Evolutionary conservation across 2,113 vertebrate genomes (phyloP), one percentile per base, ranked within the genome.

Genomic region (Dissostichus mawsoni): DNA sequence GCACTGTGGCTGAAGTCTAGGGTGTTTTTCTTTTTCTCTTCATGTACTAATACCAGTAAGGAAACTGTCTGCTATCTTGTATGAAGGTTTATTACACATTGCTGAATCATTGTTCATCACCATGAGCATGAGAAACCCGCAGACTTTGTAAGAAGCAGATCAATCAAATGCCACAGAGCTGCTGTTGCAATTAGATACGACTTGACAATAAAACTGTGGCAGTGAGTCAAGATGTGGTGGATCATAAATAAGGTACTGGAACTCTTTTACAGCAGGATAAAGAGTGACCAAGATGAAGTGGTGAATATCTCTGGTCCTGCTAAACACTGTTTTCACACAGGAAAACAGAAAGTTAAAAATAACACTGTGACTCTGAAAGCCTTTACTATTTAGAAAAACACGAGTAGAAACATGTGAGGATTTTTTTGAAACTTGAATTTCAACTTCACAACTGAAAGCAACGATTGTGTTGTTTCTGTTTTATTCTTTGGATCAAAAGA

Each of bases 141-240:
- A 47, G 47, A 41, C 36, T 41, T 81, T 80, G 66, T 74, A 52
- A 79, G 64, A 74, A 61, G 57, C 56, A 69, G 17, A 69, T 48
- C 73, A 70, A 71, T 79, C 61, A 76, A 81, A 85, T 66, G 52
- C 78, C 79, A 77, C 65, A 72, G 50, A 50, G 65, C 61, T 61
- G 61, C 74, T 76, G 71, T 2, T 62, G 85, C 56, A 81, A 83
- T 89, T 77, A 81, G 61, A 85, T 73, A 29, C 2, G 9, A 74
- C 16, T 51, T 78, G 78, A 86, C 56, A 81, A 74, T 78, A 67
- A 78, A 81, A 69, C 53, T 81, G 82, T 66, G 76, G 78, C 74
- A 14, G 48, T 78, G 78, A 90, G 81, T 91, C 86, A 89, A 86
- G 77, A 88, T 89, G 88, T 71, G 82, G 86, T 80, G 48, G 66